Conservation (phyloP, 2,888 invertebrate genomes). For the Pyrrhosoma nymphula region DNA sequence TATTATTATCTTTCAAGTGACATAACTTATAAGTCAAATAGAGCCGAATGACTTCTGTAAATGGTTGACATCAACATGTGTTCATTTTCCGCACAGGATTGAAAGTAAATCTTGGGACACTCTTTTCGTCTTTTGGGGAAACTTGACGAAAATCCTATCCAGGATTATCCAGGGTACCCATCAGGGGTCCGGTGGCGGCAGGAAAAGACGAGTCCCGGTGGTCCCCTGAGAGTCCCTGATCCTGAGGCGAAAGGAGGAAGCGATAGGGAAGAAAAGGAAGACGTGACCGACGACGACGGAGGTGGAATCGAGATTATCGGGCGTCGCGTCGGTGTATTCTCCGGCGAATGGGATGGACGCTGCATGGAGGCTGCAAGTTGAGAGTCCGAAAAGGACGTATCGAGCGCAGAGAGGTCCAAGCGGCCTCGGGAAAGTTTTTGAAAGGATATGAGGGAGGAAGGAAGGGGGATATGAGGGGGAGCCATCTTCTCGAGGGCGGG, state of each 20-base stretch:
- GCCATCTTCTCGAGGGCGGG: background rate
- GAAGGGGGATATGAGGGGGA: too few species aligned
- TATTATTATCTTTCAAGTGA: too few species aligned
- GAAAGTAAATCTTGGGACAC: background rate
- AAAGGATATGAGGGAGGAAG: background rate
- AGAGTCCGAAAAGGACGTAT: background rate
- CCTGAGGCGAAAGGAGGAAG: background rate
- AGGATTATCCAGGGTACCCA: background rate
- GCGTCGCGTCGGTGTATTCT: background rate
- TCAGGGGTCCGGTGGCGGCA: background rate
- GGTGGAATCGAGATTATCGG: background rate
- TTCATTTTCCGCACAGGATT: background rate
- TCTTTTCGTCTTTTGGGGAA: background rate
- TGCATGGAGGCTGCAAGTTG: background rate
- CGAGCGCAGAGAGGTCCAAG: background rate
- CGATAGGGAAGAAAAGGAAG: background rate
- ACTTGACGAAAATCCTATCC: slow-evolving; percentile 3
- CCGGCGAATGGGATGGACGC: too few species aligned
- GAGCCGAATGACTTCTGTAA: background rate
- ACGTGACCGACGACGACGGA: background rate
- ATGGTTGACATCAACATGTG: background rate
- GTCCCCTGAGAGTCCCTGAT: background rate
- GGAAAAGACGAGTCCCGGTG: background rate
- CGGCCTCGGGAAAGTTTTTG: background rate
- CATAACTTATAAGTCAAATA: too few species aligned